Base-by-base conservation (phyloP, 2,888 invertebrate genomes). In the Atrina japonica region DNA sequence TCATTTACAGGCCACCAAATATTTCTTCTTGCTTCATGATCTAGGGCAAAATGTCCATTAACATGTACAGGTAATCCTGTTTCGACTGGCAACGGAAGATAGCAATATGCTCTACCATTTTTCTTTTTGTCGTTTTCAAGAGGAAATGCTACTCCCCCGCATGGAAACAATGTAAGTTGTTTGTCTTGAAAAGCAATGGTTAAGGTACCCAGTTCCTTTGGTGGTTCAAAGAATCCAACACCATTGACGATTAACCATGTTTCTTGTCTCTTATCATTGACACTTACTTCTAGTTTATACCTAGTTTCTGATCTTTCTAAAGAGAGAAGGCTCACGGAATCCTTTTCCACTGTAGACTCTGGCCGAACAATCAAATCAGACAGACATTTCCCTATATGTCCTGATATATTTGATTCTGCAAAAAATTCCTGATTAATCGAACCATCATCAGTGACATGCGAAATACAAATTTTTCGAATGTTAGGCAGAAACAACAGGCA, bases 401-500 rank as follows among this genome's bases (percentile, higher is more conserved):
- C 23, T 18, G 47, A 18, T 6, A 58, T 16, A 9, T 61, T 18
- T 9, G 61, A 30, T 35, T 58, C 14, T 11, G 79, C 77, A n/a
- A 25, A 49, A 52, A 70, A 80, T 27, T 76, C 76, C 6, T 45
- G 58, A 11, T n/a, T 16, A 2, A 81, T 7, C 7, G 23, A 9
- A 11, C 77, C 78, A 30, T 70, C 55, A 11, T 52, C 50, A 14
- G 53, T 52, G 21, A 82, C 73, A 40, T 69, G 35, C 7, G 75
- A 73, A 14, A 85, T 55, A 18, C 53, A 80, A 18, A 88, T 82
- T 9, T 74, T 69, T 41, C 69, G 72, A 1, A 89, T 76, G 61
- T 80, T 81, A 60, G 87, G 86, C 2, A 88, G 70, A 76, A 89
- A 89, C 18, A 88, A 67, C 14, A 89, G 60, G 35, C 79, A 78